Percentiles rank a stretch among this genome's conserved stretches.
Evolutionary conservation across 2,113 vertebrate genomes (phyloP).

Genomic region (Chrysochloris asiatica): DNA sequence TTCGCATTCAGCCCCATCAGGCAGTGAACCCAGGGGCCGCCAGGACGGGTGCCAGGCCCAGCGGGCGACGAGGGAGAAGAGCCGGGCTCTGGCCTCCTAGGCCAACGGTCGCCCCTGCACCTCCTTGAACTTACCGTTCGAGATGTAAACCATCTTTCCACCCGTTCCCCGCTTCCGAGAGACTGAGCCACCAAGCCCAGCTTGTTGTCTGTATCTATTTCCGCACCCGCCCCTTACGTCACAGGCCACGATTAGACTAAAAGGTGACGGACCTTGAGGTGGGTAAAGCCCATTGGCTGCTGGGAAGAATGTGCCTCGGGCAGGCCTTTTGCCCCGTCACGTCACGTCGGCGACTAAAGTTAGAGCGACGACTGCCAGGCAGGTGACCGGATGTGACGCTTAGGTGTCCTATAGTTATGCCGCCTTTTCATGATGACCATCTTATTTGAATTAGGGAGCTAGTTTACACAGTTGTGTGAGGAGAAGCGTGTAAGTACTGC

Average conservation of each 20-base stretch:
- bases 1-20: not conserved
- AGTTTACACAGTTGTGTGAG: accelerated
- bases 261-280: not conserved
- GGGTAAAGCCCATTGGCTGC: constrained; percentile 63
- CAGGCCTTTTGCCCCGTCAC: accelerated
- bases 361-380: accelerated
- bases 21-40: too few relatives aligned
- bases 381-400: not conserved
- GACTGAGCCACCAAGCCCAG: accelerated
- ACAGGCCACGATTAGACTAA: accelerated
- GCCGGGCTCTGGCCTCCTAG: too few relatives aligned
- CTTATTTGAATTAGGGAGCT: accelerated
- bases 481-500: too few relatives aligned
- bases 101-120: not conserved
- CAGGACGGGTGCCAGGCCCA: too few relatives aligned
- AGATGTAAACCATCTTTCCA: constrained; percentile 92
- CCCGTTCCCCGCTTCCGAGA: accelerated
- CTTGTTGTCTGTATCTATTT: not conserved
- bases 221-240: not conserved
- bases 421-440: not conserved
- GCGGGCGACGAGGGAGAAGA: too few relatives aligned
- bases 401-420: accelerated
- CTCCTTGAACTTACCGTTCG: constrained; percentile 88
- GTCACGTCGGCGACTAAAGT: not conserved
- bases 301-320: not conserved